Evolutionary conservation across 2,113 vertebrate species (phyloP), one percentile per base, ranked within the genome.

Genomic region (Epinephelus lanceolatus): DNA sequence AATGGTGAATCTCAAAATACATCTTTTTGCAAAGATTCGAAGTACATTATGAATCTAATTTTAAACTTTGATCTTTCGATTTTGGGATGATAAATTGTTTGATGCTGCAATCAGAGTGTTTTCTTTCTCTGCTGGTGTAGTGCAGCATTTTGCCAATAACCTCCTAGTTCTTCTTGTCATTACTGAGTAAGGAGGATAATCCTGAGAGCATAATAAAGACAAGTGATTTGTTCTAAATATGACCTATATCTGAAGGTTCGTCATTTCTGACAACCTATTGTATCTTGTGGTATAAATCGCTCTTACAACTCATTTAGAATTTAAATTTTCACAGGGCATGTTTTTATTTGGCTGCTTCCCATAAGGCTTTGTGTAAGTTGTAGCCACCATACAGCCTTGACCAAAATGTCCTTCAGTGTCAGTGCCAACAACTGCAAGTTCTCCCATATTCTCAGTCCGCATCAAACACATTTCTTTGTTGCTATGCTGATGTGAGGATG

Each of bases 1-100:
- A 81, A 83, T 61, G 21, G 75, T 76, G 74, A 86, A 90, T 84
- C 71, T 83, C 23, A 86, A 81, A 81, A 86, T 59, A 40, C 19
- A 84, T 78, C 55, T 80, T 81, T 83, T 81, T 80, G 23, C 61
- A 37, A 47, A 37, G 71, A 78, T 76, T 86, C n/a, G 65, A 67
- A 84, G 52, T 73, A 47, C 18, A 49, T 62, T 42, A 69, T 80
- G 53, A 75, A 80, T 86, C 49, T 47, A 63, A 40, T 77, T 70
- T 53, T n/a, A 33, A 75, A 59, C 63, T 57, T 78, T 57, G 71
- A 80, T 84, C 70, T 72, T 83, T 60, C 1, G 3, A 74, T 80
- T 89, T 81, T 23, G 30, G n/a, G 15, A 42, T 76, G 72, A 86
- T 80, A 74, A 81, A 77, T 81, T 25, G 76, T 76, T 66, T 86